These are phyloP conservation scores for Sterna hirundo DNA, from an alignment of 2,113 vertebrate species.

Conservation along the genomic window DNA sequence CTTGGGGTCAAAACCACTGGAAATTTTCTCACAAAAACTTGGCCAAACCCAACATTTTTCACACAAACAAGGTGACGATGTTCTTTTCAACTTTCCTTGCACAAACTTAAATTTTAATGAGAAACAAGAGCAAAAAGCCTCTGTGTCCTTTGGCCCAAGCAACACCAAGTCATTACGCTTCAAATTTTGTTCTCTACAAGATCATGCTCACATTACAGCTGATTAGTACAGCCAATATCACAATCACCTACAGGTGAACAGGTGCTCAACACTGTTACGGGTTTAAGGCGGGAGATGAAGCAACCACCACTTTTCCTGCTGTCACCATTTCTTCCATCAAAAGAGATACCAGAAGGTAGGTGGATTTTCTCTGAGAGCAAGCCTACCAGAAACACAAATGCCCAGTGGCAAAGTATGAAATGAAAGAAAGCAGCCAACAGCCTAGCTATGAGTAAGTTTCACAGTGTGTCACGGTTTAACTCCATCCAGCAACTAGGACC, in stretches of 20 bases:
- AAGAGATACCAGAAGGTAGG: background rate
- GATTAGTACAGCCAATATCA: background rate
- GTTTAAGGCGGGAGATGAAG: background rate
- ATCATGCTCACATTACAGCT: background rate
- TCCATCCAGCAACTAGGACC: background rate
- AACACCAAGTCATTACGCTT: background rate
- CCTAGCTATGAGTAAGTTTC: background rate
- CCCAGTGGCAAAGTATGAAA: background rate
- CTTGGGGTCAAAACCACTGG: background rate
- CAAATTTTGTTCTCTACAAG: background rate
- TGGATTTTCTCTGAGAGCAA: background rate
- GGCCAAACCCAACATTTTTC: background rate
- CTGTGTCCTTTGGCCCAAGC: background rate
- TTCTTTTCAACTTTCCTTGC: background rate
- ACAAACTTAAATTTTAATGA: background rate
- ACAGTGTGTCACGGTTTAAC: background rate
- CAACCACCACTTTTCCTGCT: background rate
- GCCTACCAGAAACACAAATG: background rate
- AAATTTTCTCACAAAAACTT: background rate
- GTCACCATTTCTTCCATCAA: background rate
- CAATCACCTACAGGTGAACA: background rate
- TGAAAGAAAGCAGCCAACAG: background rate
- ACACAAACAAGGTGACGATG: fast-evolving
- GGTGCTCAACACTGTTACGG: fast-evolving
- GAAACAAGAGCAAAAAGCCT: background rate